A percentile compares a stretch with the other conserved stretches of the same genome.
Conservation (phyloP, 2,797 vertebrate genomes). For the Cyprinella venusta region DNA sequence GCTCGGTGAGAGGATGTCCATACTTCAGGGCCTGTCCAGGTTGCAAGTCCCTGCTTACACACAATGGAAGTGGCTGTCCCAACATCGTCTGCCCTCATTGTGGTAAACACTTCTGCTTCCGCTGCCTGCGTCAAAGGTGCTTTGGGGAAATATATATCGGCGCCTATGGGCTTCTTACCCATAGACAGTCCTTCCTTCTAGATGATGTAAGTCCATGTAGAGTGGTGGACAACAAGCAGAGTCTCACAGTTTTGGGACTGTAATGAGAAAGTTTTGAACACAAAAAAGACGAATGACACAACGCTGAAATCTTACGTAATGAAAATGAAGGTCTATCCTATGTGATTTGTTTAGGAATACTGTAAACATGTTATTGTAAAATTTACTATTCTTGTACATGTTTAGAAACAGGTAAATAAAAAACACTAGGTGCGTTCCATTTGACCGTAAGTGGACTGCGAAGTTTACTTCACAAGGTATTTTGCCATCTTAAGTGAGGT, state of each 20-base stretch:
- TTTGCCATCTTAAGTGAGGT: too few relatives aligned
- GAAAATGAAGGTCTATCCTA: not conserved
- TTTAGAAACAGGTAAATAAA: not conserved
- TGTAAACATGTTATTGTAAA: not conserved
- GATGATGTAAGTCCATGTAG: not conserved
- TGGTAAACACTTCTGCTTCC: conserved; percentile 41
- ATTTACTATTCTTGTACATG: not conserved
- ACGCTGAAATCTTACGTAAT: not conserved
- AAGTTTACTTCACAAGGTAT: too few relatives aligned
- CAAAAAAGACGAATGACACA: not conserved
- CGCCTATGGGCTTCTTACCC: not conserved
- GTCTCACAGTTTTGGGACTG: conserved; percentile 23
- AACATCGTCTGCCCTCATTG: conserved; percentile 58
- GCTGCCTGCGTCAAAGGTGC: conserved; percentile 44
- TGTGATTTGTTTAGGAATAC: not conserved
- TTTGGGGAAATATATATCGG: not conserved
- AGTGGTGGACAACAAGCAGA: conserved; percentile 55
- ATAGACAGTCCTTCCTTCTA: fast-evolving
- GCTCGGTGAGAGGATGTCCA: conserved; percentile 54
- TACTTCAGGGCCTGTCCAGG: conserved; percentile 62
- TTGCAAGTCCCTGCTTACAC: conserved; percentile 60
- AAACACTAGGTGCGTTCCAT: not conserved
- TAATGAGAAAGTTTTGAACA: not conserved
- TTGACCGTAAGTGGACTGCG: too few relatives aligned
- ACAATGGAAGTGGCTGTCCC: conserved; percentile 57